phyloP scores from a whole-genome alignment of 2,888 invertebrate genomes.

The Himalopsyche japonica region DNA sequence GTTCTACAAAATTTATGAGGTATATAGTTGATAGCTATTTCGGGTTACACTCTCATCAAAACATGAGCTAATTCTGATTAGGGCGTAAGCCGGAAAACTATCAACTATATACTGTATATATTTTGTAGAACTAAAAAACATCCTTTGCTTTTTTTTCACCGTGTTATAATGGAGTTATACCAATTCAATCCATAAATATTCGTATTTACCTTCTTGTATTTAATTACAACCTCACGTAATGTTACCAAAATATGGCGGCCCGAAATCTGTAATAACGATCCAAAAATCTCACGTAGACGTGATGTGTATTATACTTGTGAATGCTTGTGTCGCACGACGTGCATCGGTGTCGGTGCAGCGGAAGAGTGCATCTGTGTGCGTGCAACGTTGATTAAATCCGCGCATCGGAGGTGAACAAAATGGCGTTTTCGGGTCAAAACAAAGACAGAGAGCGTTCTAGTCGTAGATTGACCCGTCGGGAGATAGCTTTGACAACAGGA shows the following conservation, averaged over 20 bases:
- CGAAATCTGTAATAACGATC: not conserved
- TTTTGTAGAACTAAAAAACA: too few relatives aligned
- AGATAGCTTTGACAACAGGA: not conserved
- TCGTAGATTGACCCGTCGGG: not conserved
- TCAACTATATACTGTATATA: too few relatives aligned
- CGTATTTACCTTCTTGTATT: too few relatives aligned
- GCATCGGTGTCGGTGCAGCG: not conserved
- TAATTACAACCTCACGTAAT: too few relatives aligned
- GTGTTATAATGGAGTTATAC: too few relatives aligned
- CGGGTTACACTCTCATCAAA: too few relatives aligned
- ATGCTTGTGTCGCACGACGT: not conserved
- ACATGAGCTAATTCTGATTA: too few relatives aligned
- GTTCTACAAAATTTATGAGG: too few relatives aligned
- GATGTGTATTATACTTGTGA: not conserved
- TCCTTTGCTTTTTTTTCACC: too few relatives aligned
- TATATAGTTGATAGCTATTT: too few relatives aligned
- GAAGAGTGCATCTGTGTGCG: not conserved
- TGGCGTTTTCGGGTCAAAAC: not conserved
- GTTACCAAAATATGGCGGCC: not conserved
- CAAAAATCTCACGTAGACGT: not conserved
- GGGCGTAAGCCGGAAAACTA: too few relatives aligned
- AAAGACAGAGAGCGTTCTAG: not conserved
- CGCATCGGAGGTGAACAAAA: not conserved
- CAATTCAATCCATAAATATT: too few relatives aligned
- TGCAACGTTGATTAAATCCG: not conserved